These are phyloP conservation scores for Nothoprocta perdicaria DNA, from an alignment of 2,113 vertebrate species.

Conservation along the genomic window DNA sequence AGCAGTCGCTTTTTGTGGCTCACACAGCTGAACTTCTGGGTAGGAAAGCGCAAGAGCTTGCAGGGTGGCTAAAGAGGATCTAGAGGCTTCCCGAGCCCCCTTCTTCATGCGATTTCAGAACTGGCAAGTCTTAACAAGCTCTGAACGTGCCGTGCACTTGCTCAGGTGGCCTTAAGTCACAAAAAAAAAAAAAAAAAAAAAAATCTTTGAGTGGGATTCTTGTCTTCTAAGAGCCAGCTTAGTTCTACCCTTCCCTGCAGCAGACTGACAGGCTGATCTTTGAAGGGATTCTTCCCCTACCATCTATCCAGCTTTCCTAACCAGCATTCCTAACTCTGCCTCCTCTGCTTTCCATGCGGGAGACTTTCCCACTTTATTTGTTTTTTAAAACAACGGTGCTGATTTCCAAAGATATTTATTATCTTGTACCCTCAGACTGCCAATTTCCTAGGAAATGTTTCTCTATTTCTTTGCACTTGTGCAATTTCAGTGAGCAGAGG, in stretches of 20 bases:
- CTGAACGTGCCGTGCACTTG: background rate
- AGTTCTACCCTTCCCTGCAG: background rate
- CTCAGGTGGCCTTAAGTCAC: background rate
- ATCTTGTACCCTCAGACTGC: background rate
- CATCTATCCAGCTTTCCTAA: background rate
- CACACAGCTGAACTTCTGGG: background rate
- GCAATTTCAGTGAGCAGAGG: background rate
- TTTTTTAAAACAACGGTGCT: background rate
- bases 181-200: slow-evolving; percentile 1
- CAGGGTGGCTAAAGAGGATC: background rate
- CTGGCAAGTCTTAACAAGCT: background rate
- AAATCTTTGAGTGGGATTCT: slow-evolving; percentile 35
- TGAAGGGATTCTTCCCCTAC: background rate
- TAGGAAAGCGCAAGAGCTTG: background rate
- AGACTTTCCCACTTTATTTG: background rate
- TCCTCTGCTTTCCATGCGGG: background rate
- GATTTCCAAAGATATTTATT: slow-evolving; percentile 26
- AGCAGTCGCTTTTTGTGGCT: background rate
- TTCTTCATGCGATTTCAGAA: background rate
- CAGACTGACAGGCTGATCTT: background rate
- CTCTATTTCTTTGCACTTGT: background rate
- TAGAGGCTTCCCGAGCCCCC: background rate
- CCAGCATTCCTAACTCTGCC: background rate
- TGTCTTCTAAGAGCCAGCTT: background rate
- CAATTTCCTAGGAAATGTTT: background rate